Evolutionary conservation across 2,888 invertebrate species (phyloP).

Genomic region (Papilio protenor): DNA sequence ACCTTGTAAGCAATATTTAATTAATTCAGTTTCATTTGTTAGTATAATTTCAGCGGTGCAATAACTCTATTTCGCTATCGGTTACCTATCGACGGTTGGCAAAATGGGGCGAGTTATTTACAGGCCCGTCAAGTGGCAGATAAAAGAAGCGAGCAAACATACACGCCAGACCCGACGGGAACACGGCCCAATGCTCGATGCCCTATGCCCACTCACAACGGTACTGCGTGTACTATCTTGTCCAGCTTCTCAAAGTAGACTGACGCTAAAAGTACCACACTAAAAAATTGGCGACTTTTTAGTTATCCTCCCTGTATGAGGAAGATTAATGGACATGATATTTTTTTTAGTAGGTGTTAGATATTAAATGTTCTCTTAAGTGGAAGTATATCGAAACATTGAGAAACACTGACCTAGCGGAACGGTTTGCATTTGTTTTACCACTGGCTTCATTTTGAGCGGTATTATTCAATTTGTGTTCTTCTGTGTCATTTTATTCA

Average conservation of each 20-base stretch:
- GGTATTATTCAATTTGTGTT: background rate
- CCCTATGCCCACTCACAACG: constrained; percentile 24
- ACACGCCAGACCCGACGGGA: constrained; percentile 13
- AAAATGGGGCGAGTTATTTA: constrained; percentile 33
- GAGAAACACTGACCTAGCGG: no score
- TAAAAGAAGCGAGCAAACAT: constrained; percentile 40
- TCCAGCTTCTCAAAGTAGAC: constrained; percentile 15
- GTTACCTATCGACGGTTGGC: constrained; percentile 20
- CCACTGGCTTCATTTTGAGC: background rate
- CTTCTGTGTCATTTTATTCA: background rate
- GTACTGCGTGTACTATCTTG: constrained; percentile 35
- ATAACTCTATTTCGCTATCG: constrained; percentile 25
- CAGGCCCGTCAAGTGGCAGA: constrained; percentile 35
- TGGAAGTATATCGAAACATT: no score
- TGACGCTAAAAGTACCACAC: background rate
- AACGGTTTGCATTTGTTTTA: no score
- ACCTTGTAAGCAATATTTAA: background rate
- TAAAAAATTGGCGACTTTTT: background rate
- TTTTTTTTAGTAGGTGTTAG: no score
- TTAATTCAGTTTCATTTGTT: background rate
- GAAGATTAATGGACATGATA: no score
- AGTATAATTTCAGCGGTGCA: constrained; percentile 16
- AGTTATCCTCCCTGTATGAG: background rate
- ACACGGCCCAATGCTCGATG: constrained; percentile 20
- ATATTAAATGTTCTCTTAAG: no score